Evolutionary conservation across 2,113 vertebrate genomes (phyloP), one percentile per base, ranked within the genome.

Genomic region (Oncorhynchus masou): DNA sequence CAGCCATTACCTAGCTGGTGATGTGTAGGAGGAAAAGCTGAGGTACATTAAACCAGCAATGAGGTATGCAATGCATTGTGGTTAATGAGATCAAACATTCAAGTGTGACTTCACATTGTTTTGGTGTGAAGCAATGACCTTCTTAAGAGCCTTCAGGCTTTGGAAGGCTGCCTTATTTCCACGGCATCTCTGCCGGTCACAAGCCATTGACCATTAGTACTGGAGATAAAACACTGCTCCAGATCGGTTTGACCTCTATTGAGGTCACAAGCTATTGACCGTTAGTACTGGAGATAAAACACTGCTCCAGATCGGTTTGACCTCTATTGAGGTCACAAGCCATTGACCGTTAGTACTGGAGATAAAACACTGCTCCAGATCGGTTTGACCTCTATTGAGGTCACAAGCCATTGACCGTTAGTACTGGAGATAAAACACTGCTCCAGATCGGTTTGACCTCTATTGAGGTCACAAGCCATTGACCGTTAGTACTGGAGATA

Each of bases 41-140:
- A 74, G 87, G 80, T 73, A 81, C 86, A 86, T 91, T 88, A 87
- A 88, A 82, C 83, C 84, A 29, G 69, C 83, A 81, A 84, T 69
- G 73, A 87, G 86, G 73, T 79, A 76, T 84, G 79, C 3, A 65
- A 22, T 31, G 80, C 75, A 24, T 77, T 54, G 81, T 82, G 83
- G 70, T 86, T 79, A 88, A 90, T 54, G 74, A 78, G 78, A 29
- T 67, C 68, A 68, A 77, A 70, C 78, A 54, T 82, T 72, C 75
- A 65, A 68, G 81, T 72, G 76, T 70, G 79, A 85, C 83, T 78
- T 27, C 31, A 22, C 5, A 74, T 62, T 62, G n/a, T 60, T 71
- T 79, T 78, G 1, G 48, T 67, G 69, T 64, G 79, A 65, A 71
- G 78, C 72, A n/a, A 12, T 29, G 20, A 49, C 22, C 73, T 78